These are phyloP conservation scores for Silurus lanzhouensis DNA, from an alignment of 2,797 vertebrate species.

Conservation along the genomic window DNA sequence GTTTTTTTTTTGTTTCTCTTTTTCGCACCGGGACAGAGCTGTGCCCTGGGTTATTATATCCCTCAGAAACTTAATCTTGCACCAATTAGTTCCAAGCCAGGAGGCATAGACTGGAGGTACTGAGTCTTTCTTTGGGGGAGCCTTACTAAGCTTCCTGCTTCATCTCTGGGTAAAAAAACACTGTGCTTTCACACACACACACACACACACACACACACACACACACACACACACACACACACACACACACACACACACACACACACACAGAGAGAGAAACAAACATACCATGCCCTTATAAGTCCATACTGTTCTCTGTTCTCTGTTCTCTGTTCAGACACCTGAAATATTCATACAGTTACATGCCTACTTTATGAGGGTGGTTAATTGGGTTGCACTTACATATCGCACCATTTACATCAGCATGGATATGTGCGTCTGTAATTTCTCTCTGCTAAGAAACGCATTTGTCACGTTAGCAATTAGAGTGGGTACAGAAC, in stretches of 20 bases:
- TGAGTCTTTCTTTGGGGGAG: conserved; percentile 32
- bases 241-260: conserved; percentile 6
- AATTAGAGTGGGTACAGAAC: conserved; percentile 29
- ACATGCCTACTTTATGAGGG: conserved; percentile 25
- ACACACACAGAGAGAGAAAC: background rate
- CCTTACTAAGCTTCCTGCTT: conserved; percentile 27
- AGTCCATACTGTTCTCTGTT: conserved; percentile 15
- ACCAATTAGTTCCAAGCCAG: conserved; percentile 81
- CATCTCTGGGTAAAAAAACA: conserved; percentile 10
- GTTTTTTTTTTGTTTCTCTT: background rate
- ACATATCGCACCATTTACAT: conserved; percentile 34
- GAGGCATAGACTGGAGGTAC: conserved; percentile 61
- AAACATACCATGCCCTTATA: conserved; percentile 16
- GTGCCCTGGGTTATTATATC: conserved; percentile 73
- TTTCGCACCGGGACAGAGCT: conserved; percentile 42
- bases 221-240: background rate
- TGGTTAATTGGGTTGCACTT: conserved; percentile 40
- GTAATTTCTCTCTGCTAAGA: conserved; percentile 9
- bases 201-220: conserved; percentile 4
- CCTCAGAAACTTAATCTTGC: conserved; percentile 78
- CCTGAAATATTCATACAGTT: conserved; percentile 35
- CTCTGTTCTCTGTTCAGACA: conserved; percentile 19
- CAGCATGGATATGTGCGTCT: background rate
- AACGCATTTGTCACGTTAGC: conserved; percentile 36
- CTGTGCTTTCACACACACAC: conserved; percentile 7